Percentiles rank a stretch among this genome's conserved stretches.
These are phyloP conservation scores for Coreius guichenoti DNA, from an alignment of 2,797 vertebrate species.

Conservation along the genomic window DNA sequence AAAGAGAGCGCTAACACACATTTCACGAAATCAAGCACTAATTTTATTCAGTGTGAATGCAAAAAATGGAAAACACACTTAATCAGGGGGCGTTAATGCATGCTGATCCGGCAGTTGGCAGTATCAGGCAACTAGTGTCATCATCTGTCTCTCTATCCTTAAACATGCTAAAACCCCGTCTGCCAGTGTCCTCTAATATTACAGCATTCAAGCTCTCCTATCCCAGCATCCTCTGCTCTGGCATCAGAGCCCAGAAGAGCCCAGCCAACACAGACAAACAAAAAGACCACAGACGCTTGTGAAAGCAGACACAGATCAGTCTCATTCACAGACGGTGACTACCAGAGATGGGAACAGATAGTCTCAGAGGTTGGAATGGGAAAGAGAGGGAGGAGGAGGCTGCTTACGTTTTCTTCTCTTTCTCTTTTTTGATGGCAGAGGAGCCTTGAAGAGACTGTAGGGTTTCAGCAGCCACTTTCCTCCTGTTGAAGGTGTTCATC, in stretches of 20 bases:
- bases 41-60: neutral
- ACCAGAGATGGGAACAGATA: conserved; percentile 46
- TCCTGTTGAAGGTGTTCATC: conserved; percentile 90
- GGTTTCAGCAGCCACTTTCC: conserved; percentile 91
- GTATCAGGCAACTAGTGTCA: conserved; percentile 13
- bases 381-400: neutral
- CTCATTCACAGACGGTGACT: conserved; percentile 28
- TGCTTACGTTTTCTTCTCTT: conserved; percentile 76
- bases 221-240: conserved; percentile 27
- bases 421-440: conserved; percentile 92
- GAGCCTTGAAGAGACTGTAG: conserved; percentile 92
- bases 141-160: conserved; percentile 59
- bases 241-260: conserved; percentile 79
- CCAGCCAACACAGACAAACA: conserved; percentile 59
- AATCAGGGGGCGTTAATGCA: conserved; percentile 1
- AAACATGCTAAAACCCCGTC: conserved; percentile 68
- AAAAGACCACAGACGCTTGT: conserved; percentile 29
- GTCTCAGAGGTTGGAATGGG: conserved; percentile 27
- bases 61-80: neutral
- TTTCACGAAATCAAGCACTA: neutral
- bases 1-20: neutral
- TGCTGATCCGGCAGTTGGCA: conserved; percentile 11
- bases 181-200: conserved; percentile 62
- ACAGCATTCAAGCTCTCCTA: conserved; percentile 74
- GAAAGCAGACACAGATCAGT: conserved; percentile 5